These are phyloP conservation scores for Podarcis siculus DNA, from an alignment of 2,797 vertebrate species.

Conservation along the genomic window DNA sequence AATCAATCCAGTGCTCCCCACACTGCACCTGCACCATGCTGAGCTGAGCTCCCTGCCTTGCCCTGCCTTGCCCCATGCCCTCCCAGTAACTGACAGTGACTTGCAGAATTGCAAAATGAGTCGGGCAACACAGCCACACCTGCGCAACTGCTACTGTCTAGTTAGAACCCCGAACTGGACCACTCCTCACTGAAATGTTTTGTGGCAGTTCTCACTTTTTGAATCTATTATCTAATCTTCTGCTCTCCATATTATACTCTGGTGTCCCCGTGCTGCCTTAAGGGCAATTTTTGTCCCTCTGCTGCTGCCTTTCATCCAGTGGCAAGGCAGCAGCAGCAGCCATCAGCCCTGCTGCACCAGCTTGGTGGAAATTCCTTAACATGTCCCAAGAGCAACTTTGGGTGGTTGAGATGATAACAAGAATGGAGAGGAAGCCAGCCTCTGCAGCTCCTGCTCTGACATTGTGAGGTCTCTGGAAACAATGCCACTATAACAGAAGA, in stretches of 20 bases:
- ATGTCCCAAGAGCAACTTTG: neutral
- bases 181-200: neutral
- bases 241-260: neutral
- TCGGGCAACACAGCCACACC: too few relatives aligned
- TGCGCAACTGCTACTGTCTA: neutral
- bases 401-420: too few relatives aligned
- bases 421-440: neutral
- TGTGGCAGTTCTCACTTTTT: neutral
- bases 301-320: neutral
- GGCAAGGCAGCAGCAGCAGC: neutral
- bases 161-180: neutral
- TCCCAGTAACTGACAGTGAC: too few relatives aligned
- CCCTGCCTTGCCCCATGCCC: too few relatives aligned
- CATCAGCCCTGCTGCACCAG: neutral
- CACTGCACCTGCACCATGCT: too few relatives aligned
- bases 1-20: too few relatives aligned
- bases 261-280: neutral
- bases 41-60: too few relatives aligned
- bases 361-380: neutral
- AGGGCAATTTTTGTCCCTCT: neutral
- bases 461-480: neutral
- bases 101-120: too few relatives aligned
- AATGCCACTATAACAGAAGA: neutral
- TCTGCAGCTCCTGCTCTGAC: neutral
- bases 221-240: neutral